Evolutionary conservation across 1,140 invertebrate genomes (phyloP).

Genomic region (Heliconius nattereri): DNA sequence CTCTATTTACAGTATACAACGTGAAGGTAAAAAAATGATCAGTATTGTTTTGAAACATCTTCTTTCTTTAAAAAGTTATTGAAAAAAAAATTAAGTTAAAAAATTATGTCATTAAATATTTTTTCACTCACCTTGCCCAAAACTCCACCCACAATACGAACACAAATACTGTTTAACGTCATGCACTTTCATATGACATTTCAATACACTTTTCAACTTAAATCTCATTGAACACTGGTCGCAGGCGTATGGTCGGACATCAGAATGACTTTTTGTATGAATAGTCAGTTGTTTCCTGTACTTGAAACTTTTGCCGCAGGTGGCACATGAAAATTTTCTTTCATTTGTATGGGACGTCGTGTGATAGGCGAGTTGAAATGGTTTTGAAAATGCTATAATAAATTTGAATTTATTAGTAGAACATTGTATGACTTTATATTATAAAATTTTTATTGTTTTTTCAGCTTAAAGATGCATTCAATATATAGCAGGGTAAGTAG

Average conservation of each 20-base stretch:
- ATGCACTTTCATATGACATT: conserved; percentile 67
- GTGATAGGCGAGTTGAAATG: conserved; percentile 56
- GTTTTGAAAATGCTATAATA: conserved; percentile 59
- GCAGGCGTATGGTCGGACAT: conserved; percentile 63
- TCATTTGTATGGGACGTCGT: conserved; percentile 70
- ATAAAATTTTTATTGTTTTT: too few species aligned
- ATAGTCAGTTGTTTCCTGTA: conserved; percentile 74
- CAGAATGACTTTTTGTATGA: conserved; percentile 73
- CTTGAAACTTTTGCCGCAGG: conserved; percentile 75
- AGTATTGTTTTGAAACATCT: too few species aligned
- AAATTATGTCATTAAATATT: not conserved
- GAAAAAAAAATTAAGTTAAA: not conserved
- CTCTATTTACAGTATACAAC: too few species aligned
- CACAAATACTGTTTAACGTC: conserved; percentile 64
- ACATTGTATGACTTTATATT: too few species aligned
- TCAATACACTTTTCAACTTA: conserved; percentile 65
- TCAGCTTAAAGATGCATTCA: too few species aligned
- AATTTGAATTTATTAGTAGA: not conserved
- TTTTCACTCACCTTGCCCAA: conserved; percentile 54
- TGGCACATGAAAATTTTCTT: conserved; percentile 68
- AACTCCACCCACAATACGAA: conserved; percentile 67
- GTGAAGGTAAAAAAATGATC: too few species aligned
- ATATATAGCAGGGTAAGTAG: too few species aligned
- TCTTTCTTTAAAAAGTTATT: too few species aligned
- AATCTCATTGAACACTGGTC: conserved; percentile 69